Evolutionary conservation across 1,140 invertebrate species (phyloP), one percentile per base, ranked within the genome.

Genomic region (Drosophila burlai): DNA sequence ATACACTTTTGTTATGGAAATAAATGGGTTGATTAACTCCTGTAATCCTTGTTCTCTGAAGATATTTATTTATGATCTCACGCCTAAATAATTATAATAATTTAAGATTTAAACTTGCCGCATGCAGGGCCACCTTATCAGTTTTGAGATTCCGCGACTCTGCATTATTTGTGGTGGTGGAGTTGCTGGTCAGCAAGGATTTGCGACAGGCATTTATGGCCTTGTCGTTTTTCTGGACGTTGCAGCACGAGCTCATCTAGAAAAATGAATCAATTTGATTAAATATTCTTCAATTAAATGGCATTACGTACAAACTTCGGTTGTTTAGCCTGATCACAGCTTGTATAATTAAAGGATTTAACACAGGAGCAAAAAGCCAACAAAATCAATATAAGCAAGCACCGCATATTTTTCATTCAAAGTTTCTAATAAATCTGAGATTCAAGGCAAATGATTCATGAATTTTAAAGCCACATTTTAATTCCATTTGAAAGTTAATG

Each of bases 91-190:
- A 10, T 13, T 13, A 24, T 24, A 46, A 46, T 24, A 45, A 45
- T 46, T 4, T 24, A 26, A 26, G 1, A 47, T 15, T 26, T 21
- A 0, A 16, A 52, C 61, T 67, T 34, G 81, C 82, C 15, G 82
- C 82, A 67, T 85, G 74, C 6, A 85, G n/a, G 0, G 78, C 82
- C 3, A 85, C 78, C 29, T 85, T 85, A 45, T 85, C 77, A 9
- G 47, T 26, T 36, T 72, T 80, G 1, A 83, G 64, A 68, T 83
- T 83, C 0, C 54, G 45, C 0, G 58, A 13, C 6, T 68, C 55
- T 2, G 36, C 47, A 58, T 69, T 83, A 34, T 65, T 78, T 7
- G 63, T 55, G 0, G 57, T 76, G 2, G 42, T 61, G 4, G 61
- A 47, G 10, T 49, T 61, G 36, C 61, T 59, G 15, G 36, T 42